Evolutionary conservation across 2,113 vertebrate species (phyloP).

Genomic region (Gavia stellata): DNA sequence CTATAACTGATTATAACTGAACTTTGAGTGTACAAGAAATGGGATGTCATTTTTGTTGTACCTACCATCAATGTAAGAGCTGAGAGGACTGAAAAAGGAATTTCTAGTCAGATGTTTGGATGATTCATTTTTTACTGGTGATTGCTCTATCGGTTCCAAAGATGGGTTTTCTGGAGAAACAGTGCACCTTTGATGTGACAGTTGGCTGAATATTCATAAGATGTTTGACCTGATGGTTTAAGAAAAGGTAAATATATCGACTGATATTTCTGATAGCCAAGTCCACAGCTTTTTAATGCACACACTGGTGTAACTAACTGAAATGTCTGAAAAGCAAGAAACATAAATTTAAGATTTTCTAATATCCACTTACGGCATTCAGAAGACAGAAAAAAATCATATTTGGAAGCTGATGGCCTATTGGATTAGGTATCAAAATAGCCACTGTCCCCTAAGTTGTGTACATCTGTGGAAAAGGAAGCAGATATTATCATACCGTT

Average conservation of each 20-base stretch:
- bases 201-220: background rate
- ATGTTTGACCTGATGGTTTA: background rate
- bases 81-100: background rate
- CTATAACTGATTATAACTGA: background rate
- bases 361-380: background rate
- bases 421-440: background rate
- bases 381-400: background rate
- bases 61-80: background rate
- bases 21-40: background rate
- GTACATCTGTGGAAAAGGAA: background rate
- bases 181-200: background rate
- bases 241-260: background rate
- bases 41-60: background rate
- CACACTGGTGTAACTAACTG: background rate
- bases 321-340: background rate
- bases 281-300: background rate
- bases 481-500: background rate
- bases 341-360: background rate
- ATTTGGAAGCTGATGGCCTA: background rate
- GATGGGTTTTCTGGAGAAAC: background rate
- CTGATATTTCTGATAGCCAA: background rate
- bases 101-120: background rate
- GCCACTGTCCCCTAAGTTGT: background rate
- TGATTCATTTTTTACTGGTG: background rate
- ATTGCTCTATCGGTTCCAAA: background rate